Percentiles rank a stretch among this genome's conserved stretches.
Evolutionary conservation across 23 tunicate species (phyloP).

Genomic region (Ciona savignyi): DNA sequence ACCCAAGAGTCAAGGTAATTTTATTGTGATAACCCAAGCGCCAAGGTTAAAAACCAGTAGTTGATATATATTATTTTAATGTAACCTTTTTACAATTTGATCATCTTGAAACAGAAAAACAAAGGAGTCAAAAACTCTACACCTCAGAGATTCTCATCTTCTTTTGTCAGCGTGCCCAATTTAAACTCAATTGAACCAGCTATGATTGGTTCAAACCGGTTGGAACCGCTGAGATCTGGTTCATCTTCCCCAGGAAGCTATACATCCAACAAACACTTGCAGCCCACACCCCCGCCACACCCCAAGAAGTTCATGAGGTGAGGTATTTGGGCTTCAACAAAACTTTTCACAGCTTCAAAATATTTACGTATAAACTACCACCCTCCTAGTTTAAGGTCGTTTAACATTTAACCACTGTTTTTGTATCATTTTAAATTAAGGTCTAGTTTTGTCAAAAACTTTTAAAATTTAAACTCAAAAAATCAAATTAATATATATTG

Average conservation of each 20-base stretch:
- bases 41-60: too few relatives aligned
- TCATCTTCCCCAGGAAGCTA: slow-evolving; percentile 51
- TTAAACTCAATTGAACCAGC: slow-evolving; percentile 77
- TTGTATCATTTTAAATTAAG: not conserved
- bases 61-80: too few relatives aligned
- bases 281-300: slow-evolving; percentile 82
- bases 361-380: too few relatives aligned
- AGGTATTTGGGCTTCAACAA: slow-evolving; percentile 1
- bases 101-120: slow-evolving; percentile 55
- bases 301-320: slow-evolving; percentile 90
- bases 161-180: slow-evolving; percentile 86
- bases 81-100: too few relatives aligned
- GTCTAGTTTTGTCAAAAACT: too few relatives aligned
- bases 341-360: too few relatives aligned
- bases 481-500: too few relatives aligned
- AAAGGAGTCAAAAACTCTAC: slow-evolving; percentile 21
- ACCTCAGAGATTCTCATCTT: slow-evolving; percentile 58
- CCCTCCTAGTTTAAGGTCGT: too few relatives aligned
- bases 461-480: not conserved
- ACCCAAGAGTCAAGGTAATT: slow-evolving; percentile 64
- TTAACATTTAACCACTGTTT: too few relatives aligned
- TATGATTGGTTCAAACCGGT: slow-evolving; percentile 70
- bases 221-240: slow-evolving; percentile 70
- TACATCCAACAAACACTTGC: slow-evolving; percentile 33
- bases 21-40: too few relatives aligned